Evolutionary conservation across 2,113 vertebrate genomes (phyloP).

Genomic region (Microtus richardsoni): DNA sequence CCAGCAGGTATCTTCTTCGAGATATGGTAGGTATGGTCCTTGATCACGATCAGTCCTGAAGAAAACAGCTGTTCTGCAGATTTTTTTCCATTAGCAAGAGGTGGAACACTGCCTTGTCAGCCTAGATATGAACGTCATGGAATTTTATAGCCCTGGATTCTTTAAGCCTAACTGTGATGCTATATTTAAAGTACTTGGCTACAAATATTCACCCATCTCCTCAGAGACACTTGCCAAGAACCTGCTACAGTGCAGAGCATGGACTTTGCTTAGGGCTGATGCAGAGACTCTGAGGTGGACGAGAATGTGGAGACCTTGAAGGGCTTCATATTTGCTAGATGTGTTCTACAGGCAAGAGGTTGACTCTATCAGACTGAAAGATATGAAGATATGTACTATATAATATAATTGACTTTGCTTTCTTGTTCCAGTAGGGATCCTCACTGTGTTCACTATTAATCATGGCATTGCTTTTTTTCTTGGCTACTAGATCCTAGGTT

Average conservation of each 20-base stretch:
- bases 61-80: constrained; percentile 12
- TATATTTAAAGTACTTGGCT: neutral
- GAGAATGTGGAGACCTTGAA: neutral
- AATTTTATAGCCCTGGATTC: neutral
- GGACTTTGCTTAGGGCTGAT: neutral
- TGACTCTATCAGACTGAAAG: neutral
- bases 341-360: neutral
- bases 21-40: constrained; percentile 1
- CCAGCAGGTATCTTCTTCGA: neutral
- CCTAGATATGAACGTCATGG: neutral
- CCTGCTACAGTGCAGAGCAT: neutral
- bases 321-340: neutral
- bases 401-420: neutral
- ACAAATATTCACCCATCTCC: neutral
- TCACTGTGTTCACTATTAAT: neutral
- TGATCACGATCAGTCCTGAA: constrained; percentile 46
- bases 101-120: neutral
- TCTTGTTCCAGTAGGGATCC: neutral
- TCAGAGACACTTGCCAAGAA: neutral
- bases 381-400: neutral
- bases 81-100: neutral
- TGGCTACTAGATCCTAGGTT: neutral
- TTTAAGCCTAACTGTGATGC: neutral
- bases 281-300: neutral
- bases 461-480: neutral